phyloP scores from a whole-genome alignment of 2,888 invertebrate species.

The Asteroscopus sphinx region DNA sequence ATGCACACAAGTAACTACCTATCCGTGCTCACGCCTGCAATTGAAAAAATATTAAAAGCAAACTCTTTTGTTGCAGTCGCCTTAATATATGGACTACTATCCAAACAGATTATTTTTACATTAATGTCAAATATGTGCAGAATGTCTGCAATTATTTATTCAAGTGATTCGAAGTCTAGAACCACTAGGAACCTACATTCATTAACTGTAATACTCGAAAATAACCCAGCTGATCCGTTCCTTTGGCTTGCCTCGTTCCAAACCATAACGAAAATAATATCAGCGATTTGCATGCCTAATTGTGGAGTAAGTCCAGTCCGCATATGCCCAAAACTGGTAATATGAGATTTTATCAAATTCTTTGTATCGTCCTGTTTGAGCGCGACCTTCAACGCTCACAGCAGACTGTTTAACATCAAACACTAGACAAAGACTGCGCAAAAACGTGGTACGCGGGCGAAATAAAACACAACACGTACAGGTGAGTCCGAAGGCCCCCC shows the following conservation, averaged over 20 bases:
- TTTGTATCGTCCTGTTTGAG: conserved; percentile 46
- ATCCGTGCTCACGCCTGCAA: not conserved
- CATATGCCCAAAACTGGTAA: conserved; percentile 47
- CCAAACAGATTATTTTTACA: conserved; percentile 8
- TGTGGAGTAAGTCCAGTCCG: conserved; percentile 35
- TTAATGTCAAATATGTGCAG: conserved; percentile 23
- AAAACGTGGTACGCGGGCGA: conserved; percentile 60
- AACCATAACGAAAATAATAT: conserved; percentile 22
- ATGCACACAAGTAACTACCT: conserved; percentile 7
- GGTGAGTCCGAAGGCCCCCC: conserved; percentile 64
- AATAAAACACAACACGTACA: conserved; percentile 54
- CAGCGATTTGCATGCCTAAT: conserved; percentile 35
- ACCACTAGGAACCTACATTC: conserved; percentile 10
- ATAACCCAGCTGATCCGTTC: conserved; percentile 26
- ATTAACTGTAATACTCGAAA: conserved; percentile 28
- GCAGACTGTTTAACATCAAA: conserved; percentile 60
- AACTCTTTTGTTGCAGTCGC: conserved; percentile 14
- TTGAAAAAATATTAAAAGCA: conserved; percentile 18
- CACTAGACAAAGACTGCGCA: conserved; percentile 55
- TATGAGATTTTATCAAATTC: conserved; percentile 57
- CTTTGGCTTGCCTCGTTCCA: conserved; percentile 17
- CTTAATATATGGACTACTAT: conserved; percentile 11
- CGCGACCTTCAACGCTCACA: conserved; percentile 48
- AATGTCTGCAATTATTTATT: conserved; percentile 25
- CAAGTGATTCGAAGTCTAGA: conserved; percentile 29